Conservation (phyloP, 92 coral and sea anemone species). For the Metridium senile region DNA sequence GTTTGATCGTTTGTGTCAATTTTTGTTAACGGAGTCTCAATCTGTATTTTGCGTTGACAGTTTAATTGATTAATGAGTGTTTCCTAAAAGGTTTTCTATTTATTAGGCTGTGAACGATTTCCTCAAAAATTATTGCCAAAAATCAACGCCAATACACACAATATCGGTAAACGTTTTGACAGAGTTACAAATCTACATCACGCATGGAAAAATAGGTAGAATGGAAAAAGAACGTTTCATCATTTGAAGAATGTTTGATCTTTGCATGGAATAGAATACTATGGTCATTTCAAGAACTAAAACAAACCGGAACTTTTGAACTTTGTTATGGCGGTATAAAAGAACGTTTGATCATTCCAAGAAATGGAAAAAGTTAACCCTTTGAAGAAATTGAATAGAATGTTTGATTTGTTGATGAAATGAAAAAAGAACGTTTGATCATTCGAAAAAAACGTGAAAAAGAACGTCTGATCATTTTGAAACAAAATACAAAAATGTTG, state of each 20-base stretch:
- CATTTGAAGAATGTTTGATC: not conserved
- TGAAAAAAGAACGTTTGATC: not conserved
- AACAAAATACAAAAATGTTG: too few relatives aligned
- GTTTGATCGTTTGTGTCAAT: too few relatives aligned
- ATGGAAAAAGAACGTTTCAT: not conserved
- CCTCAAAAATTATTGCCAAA: not conserved
- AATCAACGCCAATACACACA: not conserved
- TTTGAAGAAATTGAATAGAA: too few relatives aligned
- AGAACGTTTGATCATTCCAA: not conserved
- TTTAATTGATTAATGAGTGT: not conserved
- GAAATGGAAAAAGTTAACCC: not conserved
- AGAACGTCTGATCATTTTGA: too few relatives aligned
- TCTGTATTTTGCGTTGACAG: constrained; percentile 6
- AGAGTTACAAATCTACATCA: too few relatives aligned
- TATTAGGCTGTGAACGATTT: not conserved
- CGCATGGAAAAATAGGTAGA: not conserved
- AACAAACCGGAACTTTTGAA: too few relatives aligned
- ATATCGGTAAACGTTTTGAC: not conserved
- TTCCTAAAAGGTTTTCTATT: constrained; percentile 1
- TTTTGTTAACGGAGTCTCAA: too few relatives aligned
- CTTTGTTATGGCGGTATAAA: too few relatives aligned
- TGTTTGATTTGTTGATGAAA: too few relatives aligned
- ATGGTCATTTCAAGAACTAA: too few relatives aligned
- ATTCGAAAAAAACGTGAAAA: not conserved
- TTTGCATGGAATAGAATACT: too few relatives aligned